Evolutionary conservation across 2,113 vertebrate species (phyloP).

Genomic region (Ammodramus savannarum): DNA sequence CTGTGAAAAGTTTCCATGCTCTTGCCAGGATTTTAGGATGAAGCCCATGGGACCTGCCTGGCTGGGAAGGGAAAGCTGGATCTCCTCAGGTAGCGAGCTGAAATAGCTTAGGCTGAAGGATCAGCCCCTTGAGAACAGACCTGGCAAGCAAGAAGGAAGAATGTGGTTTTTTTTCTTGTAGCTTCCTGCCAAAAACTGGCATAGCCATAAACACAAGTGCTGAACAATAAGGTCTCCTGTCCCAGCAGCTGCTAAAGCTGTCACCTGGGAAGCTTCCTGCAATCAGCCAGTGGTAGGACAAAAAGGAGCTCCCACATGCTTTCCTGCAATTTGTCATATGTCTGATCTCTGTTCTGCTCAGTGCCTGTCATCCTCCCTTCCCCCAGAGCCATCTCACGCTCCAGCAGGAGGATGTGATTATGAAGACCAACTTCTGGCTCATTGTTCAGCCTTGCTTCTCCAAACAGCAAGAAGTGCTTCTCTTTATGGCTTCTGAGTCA

Average conservation of each 20-base stretch:
- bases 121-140: background rate
- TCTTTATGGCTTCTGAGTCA: background rate
- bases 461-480: background rate
- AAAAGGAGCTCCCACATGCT: slow-evolving; percentile 2
- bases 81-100: background rate
- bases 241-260: slow-evolving; percentile 39
- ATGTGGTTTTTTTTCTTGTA: background rate
- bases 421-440: background rate
- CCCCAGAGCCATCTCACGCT: background rate
- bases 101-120: background rate
- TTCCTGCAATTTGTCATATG: slow-evolving; percentile 16
- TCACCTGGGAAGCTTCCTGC: slow-evolving; percentile 59
- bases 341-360: background rate
- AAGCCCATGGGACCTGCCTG: background rate
- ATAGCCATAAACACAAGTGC: background rate
- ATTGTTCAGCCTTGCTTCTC: slow-evolving; percentile 15
- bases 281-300: slow-evolving; percentile 28
- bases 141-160: background rate
- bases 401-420: slow-evolving; percentile 32
- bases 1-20: background rate
- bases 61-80: background rate
- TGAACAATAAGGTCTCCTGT: slow-evolving; percentile 45
- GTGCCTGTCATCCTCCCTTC: background rate
- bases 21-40: background rate
- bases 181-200: slow-evolving; percentile 44